phyloP scores from a whole-genome alignment of 2,888 invertebrate species.

The Mimas tiliae region DNA sequence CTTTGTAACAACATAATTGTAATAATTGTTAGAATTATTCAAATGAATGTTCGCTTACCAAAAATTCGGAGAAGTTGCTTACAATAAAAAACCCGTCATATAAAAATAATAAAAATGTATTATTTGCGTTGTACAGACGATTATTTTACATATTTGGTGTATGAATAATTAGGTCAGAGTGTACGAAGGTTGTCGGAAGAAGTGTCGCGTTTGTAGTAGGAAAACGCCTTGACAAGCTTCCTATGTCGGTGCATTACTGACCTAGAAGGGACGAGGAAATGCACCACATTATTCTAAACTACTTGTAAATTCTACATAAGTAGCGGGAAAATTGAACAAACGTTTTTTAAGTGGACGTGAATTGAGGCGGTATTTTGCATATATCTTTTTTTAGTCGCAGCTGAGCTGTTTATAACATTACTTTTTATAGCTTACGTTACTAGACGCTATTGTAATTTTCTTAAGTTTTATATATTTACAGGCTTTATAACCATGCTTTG shows the following conservation, averaged over 20 bases:
- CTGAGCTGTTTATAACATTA: conserved; percentile 3
- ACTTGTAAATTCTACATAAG: conserved; percentile 22
- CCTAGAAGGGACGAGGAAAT: conserved; percentile 31
- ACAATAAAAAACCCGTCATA: too few species aligned
- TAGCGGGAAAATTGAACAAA: conserved; percentile 24
- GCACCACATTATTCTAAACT: conserved; percentile 27
- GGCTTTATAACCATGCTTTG: neutral
- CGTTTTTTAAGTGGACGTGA: conserved; percentile 21
- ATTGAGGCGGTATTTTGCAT: conserved; percentile 18
- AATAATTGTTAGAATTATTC: too few species aligned
- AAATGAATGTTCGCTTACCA: too few species aligned
- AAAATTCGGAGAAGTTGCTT: too few species aligned
- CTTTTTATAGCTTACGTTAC: conserved; percentile 4
- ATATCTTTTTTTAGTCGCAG: conserved; percentile 4
- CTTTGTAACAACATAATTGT: too few species aligned
- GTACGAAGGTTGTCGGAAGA: conserved; percentile 24
- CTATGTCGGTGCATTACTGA: conserved; percentile 32
- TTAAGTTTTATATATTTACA: neutral
- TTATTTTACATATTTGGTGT: conserved; percentile 7
- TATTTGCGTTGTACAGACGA: neutral
- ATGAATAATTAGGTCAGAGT: conserved; percentile 16
- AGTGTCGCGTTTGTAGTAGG: conserved; percentile 27
- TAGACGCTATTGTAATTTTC: neutral
- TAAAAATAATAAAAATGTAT: too few species aligned
- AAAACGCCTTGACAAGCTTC: conserved; percentile 36